Evolutionary conservation across 2,797 vertebrate genomes (phyloP), one percentile per base, ranked within the genome.

Genomic region (Anguilla anguilla): DNA sequence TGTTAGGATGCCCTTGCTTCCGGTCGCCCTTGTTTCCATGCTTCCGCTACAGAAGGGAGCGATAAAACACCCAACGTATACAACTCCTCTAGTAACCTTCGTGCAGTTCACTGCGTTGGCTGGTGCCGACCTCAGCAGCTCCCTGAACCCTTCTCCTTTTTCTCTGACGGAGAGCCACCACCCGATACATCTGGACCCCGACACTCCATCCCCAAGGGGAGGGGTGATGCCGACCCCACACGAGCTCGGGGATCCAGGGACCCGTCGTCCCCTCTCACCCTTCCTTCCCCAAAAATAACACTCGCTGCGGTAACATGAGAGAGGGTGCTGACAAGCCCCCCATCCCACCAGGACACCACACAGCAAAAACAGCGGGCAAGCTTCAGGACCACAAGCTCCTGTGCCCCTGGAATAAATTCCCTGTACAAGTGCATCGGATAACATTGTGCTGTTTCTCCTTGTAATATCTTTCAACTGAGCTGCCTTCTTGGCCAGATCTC

Each of bases 241-340:
- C 11, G 35, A 17, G 19, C 28, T 15, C 39, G 19, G 51, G 61
- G 22, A 55, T 53, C 83, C 2, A 51, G 51, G 46, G 81, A 83
- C 64, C 49, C 49, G 25, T 43, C 0, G 19, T 84, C 46, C 17
- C 28, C 17, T 4, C 64, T 15, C 39, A 22, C 11, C 25, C 82
- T 84, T 17, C 43, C 79, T 22, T 25, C 39, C 46, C 43, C 79
- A 43, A 89, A 88, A 92, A 93, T 89, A 93, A 87, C 86, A 69
- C n/a, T 64, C 83, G 86, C 67, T 39, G 84, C 61, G 69, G 88
- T 87, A 90, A 91, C 67, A 83, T 55, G 84, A 89, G 85, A 87
- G 7, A 67, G 28, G 43, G 43, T 84, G 67, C 82, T 19, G 61
- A 15, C 79, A 79, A 55, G 6, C 10, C 51, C 43, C 43, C 25